Evolutionary conservation across 2,113 vertebrate genomes (phyloP).

Genomic region (Eidolon helvum): DNA sequence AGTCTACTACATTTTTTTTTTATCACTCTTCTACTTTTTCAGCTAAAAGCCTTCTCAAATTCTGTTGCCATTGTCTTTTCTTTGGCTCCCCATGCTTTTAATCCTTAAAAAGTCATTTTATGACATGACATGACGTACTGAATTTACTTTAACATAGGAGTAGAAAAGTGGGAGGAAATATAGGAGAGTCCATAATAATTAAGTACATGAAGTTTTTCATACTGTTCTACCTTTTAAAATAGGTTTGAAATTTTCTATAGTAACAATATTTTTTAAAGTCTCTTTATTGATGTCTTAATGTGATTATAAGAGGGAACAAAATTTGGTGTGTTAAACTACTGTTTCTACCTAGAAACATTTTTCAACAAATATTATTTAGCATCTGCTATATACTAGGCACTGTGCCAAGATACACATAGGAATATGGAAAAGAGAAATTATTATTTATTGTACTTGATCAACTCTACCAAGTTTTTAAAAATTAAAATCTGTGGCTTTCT

Average conservation of each 20-base stretch:
- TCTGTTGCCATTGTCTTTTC: neutral
- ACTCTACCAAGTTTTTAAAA: neutral
- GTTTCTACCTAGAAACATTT: neutral
- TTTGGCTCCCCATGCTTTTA: neutral
- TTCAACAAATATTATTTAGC: neutral
- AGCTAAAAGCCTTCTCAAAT: neutral
- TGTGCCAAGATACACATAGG: neutral
- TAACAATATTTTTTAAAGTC: neutral
- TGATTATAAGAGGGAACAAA: neutral
- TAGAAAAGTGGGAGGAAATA: neutral
- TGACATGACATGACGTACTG: neutral
- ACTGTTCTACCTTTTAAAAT: neutral
- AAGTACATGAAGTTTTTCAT: neutral
- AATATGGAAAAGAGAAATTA: neutral
- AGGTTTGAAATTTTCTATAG: neutral
- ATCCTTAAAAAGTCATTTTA: neutral
- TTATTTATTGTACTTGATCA: neutral
- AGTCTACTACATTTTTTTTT: neutral
- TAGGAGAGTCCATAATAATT: neutral
- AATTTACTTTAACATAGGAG: neutral
- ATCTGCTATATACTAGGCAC: neutral
- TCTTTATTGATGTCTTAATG: neutral
- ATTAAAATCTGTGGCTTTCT: neutral
- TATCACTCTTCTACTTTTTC: neutral
- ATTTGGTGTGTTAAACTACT: neutral